A percentile compares a stretch with the other conserved stretches of the same genome.
phyloP scores from a whole-genome alignment of 1,140 invertebrate genomes.

The Panagrolaimus sp. region DNA sequence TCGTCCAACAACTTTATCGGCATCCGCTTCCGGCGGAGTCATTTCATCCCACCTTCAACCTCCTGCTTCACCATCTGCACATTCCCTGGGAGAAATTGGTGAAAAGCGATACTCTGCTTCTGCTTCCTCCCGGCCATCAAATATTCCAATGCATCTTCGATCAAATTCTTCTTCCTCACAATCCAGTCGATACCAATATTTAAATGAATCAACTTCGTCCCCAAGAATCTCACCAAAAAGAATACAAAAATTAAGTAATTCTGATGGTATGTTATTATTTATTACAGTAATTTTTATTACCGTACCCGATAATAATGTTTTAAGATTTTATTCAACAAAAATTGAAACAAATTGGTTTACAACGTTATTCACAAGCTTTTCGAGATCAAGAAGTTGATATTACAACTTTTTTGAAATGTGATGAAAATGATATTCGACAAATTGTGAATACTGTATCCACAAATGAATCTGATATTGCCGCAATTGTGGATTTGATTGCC shows the following conservation, averaged over 20 bases:
- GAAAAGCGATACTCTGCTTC: background rate
- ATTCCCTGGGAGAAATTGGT: constrained; percentile 5
- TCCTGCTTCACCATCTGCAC: background rate
- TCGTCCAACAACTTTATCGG: background rate
- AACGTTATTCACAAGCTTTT: background rate
- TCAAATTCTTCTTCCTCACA: background rate
- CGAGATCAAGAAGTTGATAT: constrained; percentile 10
- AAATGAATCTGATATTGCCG: background rate
- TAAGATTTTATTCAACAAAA: constrained; percentile 13
- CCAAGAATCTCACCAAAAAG: background rate
- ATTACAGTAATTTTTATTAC: background rate
- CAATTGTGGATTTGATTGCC: background rate
- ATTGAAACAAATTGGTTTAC: background rate
- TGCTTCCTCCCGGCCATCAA: background rate
- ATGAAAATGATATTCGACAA: constrained; percentile 12
- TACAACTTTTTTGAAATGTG: background rate
- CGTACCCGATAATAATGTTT: background rate
- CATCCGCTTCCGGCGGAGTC: background rate
- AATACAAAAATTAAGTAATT: background rate
- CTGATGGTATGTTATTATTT: background rate
- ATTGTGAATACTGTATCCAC: background rate
- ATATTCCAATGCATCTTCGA: background rate
- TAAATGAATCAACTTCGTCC: background rate
- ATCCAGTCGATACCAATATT: background rate
- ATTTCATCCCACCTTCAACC: background rate